phyloP scores from a whole-genome alignment of 2,888 invertebrate species.

The Brenthis hecate region DNA sequence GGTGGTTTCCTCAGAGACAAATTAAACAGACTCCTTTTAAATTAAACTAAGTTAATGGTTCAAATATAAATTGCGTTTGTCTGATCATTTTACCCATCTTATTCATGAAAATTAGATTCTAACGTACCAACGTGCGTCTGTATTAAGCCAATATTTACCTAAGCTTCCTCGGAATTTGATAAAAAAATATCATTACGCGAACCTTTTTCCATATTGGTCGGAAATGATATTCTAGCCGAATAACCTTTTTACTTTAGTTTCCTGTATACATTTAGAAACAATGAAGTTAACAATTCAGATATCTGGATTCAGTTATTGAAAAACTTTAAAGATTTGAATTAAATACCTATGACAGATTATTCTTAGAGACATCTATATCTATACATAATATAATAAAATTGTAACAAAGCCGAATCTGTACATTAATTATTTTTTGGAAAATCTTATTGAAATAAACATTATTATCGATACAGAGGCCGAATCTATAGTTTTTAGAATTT shows the following conservation, averaged over 20 bases:
- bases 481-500: no score
- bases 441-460: no score
- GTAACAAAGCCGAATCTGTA: no score
- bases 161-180: constrained; percentile 25
- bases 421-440: no score
- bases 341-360: no score
- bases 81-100: constrained; percentile 5
- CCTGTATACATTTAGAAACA: constrained; percentile 21
- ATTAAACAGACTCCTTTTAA: no score
- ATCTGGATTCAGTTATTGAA: no score
- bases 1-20: no score
- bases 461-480: no score
- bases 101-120: constrained; percentile 21
- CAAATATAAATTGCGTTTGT: background rate
- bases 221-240: constrained; percentile 32
- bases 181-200: constrained; percentile 27
- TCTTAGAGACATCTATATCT: no score
- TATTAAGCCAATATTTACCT: constrained; percentile 23
- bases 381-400: no score
- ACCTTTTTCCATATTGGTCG: constrained; percentile 35
- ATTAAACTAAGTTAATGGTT: background rate
- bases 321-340: no score
- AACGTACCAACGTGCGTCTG: background rate
- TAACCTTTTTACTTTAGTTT: constrained; percentile 31
- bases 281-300: background rate